Base-by-base conservation (phyloP, 2,888 invertebrate genomes). In the Watsonalla binaria region DNA sequence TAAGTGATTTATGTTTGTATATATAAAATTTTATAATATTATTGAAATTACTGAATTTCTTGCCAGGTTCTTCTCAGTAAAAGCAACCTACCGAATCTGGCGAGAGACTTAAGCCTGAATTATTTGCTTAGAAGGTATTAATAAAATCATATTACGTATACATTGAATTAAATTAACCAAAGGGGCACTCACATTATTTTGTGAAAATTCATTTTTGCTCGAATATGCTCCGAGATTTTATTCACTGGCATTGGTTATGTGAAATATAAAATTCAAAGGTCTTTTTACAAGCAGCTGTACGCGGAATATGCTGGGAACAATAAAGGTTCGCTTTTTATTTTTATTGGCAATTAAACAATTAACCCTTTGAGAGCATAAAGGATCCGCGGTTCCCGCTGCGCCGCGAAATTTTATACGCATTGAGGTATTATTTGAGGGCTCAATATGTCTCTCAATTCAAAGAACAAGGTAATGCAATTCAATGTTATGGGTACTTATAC, bases 291-390 rank as follows among this genome's bases (percentile, higher is more conserved):
- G 74, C 80, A 81, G 80, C 80, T 81, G 80, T 72, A 63, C 61
- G 60, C 42, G 42, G 57, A 64, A 63, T 59, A 63, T 66, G 66
- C 63, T 63, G 54, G 53, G 45, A 58, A 71, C 69, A 70, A 76
- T 66, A 71, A 78, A 74, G 76, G 79, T 70, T 74, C 68, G 78
- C 76, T 82, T 89, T 86, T 89, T 83, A 81, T 84, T 90, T 85
- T 90, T 89, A 90, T 89, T 89, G 83, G 80, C 84, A 84, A 90
- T 90, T 89, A 90, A 84, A 90, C 90, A 90, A 90, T 90, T 90
- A 89, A 84, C 81, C 86, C 82, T 79, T 84, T 81, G 80, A 75
- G 74, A 61, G 73, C 68, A 87, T 80, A 90, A 87, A 82, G 72
- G 78, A 67, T 63, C 72, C 74, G 59, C 68, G 69, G 66, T 68